Conservation (phyloP, 1,140 invertebrate genomes). For the Brachionus plicatilis region DNA sequence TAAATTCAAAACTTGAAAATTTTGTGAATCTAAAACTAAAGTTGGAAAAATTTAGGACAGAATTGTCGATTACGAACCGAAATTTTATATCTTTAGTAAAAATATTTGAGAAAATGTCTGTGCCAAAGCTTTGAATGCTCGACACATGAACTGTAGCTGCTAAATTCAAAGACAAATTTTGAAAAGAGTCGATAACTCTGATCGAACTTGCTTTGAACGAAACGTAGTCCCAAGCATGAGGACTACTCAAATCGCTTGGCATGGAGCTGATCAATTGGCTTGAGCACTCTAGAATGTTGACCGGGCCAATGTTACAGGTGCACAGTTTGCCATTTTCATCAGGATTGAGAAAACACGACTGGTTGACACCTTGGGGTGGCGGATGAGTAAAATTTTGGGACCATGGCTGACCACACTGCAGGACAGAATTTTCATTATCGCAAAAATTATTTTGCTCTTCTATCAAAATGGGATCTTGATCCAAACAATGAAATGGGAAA, state of each 20-base stretch:
- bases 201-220: slow-evolving; percentile 15
- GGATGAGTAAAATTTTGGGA: background rate
- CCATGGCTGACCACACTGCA: background rate
- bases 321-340: background rate
- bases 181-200: background rate
- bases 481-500: slow-evolving; percentile 25
- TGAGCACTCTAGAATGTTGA: slow-evolving; percentile 7
- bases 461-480: background rate
- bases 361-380: background rate
- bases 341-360: background rate
- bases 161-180: background rate
- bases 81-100: background rate
- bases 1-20: slow-evolving; percentile 8
- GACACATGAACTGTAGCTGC: background rate
- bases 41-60: background rate
- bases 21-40: background rate
- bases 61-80: background rate
- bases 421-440: background rate
- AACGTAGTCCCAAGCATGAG: background rate
- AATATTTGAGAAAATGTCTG: background rate
- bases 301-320: background rate
- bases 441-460: background rate
- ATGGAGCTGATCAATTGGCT: background rate
- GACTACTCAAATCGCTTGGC: background rate
- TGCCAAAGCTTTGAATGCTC: background rate